A percentile compares a stretch with the other conserved stretches of the same genome.
phyloP scores from a whole-genome alignment of 2,888 invertebrate genomes.

The Sisyra nigra region DNA sequence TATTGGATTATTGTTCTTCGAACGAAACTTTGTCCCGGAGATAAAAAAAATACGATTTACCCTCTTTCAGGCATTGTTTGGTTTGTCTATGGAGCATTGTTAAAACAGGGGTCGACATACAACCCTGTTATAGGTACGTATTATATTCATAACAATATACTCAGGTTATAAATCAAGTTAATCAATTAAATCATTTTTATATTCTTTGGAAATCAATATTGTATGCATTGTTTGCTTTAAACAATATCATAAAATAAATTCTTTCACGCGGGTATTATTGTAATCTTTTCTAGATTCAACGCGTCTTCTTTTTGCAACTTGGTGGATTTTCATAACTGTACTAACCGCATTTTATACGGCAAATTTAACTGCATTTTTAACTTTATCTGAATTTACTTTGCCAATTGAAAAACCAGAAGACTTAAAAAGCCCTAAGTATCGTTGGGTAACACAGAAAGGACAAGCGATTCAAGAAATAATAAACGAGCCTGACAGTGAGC shows the following conservation, averaged over 20 bases:
- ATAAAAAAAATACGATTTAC: constrained; percentile 35
- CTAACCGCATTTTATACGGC: constrained; percentile 83
- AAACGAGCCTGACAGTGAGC: constrained; percentile 28
- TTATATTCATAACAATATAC: not conserved
- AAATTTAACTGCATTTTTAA: constrained; percentile 77
- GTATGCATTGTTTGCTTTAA: no score
- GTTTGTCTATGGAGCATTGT: constrained; percentile 76
- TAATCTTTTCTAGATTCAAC: constrained; percentile 50
- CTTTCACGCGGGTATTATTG: no score
- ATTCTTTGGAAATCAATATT: no score
- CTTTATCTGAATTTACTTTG: constrained; percentile 67
- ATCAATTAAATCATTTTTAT: no score
- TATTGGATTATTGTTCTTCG: constrained; percentile 50
- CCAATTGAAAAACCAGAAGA: constrained; percentile 56
- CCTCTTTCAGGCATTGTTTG: constrained; percentile 58
- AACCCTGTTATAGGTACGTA: constrained; percentile 59
- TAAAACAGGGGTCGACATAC: constrained; percentile 73
- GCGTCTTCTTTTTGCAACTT: constrained; percentile 68
- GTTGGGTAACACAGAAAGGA: constrained; percentile 55
- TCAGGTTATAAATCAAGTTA: not conserved
- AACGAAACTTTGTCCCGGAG: constrained; percentile 41
- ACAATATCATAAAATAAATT: no score
- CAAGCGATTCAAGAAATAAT: constrained; percentile 51
- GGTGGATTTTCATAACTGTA: constrained; percentile 84
- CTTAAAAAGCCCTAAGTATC: constrained; percentile 42